Percentiles rank a stretch among this genome's conserved stretches.
phyloP scores from a whole-genome alignment of 2,888 invertebrate species.

The Caenorhabditis wallacei region DNA sequence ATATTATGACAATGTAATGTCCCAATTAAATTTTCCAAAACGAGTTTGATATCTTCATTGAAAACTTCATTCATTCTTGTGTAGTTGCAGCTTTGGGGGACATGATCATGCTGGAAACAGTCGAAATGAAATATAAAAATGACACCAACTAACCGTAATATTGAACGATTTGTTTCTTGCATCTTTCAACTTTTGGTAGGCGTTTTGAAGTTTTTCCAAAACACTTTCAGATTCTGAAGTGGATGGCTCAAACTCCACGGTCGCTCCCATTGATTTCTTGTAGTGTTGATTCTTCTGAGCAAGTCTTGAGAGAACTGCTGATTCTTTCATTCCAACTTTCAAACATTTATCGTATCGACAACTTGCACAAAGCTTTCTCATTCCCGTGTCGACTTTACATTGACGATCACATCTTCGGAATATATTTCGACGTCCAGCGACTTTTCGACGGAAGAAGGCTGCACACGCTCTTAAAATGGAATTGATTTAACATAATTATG shows the following conservation, averaged over 20 bases:
- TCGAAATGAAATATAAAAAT: background rate
- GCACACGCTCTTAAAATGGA: conserved; percentile 57
- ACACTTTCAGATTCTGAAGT: conserved; percentile 35
- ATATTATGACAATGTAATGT: conserved; percentile 11
- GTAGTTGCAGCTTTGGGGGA: conserved; percentile 42
- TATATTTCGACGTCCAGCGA: conserved; percentile 45
- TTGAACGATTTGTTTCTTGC: conserved; percentile 32
- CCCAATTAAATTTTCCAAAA: conserved; percentile 31
- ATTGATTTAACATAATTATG: too few species aligned
- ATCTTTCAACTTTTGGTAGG: conserved; percentile 22
- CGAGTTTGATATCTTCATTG: conserved; percentile 31
- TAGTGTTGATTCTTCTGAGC: conserved; percentile 51
- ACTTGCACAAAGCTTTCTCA: conserved; percentile 60
- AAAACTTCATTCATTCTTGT: conserved; percentile 50
- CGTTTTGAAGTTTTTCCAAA: conserved; percentile 41
- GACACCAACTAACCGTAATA: background rate
- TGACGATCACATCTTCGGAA: conserved; percentile 53
- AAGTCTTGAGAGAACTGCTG: conserved; percentile 49
- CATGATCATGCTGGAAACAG: conserved; percentile 11
- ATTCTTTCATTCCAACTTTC: conserved; percentile 59
- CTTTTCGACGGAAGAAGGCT: conserved; percentile 61
- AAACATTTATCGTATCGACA: conserved; percentile 60
- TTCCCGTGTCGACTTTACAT: conserved; percentile 46
- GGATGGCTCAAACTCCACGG: conserved; percentile 29
- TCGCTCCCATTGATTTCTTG: conserved; percentile 15